These are phyloP conservation scores for Rhyacophila brunnea DNA, from an alignment of 1,140 invertebrate genomes.

Conservation along the genomic window DNA sequence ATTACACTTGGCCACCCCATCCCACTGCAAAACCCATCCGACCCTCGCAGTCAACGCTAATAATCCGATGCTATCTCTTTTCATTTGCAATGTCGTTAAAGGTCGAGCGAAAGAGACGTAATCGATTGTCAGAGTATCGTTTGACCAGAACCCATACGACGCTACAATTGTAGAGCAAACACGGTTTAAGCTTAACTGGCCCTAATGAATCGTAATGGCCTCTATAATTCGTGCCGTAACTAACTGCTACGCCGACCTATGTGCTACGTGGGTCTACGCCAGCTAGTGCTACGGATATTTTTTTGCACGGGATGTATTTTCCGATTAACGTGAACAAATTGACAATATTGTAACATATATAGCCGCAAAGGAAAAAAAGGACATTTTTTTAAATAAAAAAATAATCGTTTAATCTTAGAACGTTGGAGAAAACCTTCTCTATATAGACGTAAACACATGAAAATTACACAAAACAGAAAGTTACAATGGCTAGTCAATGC, in stretches of 20 bases:
- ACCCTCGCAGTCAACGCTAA: not conserved
- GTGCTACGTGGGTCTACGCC: no score
- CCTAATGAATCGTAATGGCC: slow-evolving; percentile 60
- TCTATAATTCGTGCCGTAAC: slow-evolving; percentile 56
- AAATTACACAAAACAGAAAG: no score
- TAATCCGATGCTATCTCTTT: not conserved
- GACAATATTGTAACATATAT: no score
- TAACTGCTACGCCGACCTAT: slow-evolving; percentile 43
- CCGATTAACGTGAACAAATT: no score
- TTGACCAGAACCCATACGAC: slow-evolving; percentile 1
- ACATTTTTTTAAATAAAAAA: no score
- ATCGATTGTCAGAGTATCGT: not conserved
- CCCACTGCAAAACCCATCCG: slow-evolving; percentile 7
- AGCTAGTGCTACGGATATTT: no score
- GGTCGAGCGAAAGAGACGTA: slow-evolving; percentile 15
- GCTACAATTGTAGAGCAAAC: slow-evolving; percentile 31
- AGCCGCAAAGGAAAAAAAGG: no score
- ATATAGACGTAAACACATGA: no score
- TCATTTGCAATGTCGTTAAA: not conserved
- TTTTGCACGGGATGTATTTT: no score
- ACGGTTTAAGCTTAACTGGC: slow-evolving; percentile 49
- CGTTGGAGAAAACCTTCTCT: no score
- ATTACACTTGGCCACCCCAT: slow-evolving; percentile 25
- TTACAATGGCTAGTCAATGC: no score
- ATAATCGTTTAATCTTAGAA: no score